Conservation (phyloP, 2,888 invertebrate species). For the Cantharis lateralis region DNA sequence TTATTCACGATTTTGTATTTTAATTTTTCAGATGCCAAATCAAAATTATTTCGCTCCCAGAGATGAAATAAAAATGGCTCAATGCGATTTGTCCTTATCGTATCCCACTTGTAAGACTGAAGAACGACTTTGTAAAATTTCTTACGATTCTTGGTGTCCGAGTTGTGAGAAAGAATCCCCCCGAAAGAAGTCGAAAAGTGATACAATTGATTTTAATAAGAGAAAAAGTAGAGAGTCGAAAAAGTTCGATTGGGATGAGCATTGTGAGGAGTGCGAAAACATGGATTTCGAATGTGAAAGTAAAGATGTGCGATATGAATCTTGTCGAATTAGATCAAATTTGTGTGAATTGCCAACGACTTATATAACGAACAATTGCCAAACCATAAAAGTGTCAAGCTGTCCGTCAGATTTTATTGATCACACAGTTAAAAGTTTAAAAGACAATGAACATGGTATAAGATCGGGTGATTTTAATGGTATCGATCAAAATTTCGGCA, state of each 20-base stretch:
- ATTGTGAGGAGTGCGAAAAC: constrained; percentile 47
- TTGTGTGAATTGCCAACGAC: constrained; percentile 53
- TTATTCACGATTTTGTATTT: background rate
- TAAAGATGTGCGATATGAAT: constrained; percentile 40
- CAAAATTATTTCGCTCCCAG: constrained; percentile 29
- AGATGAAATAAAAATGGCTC: constrained; percentile 42
- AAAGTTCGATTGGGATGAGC: constrained; percentile 45
- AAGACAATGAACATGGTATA: constrained; percentile 41
- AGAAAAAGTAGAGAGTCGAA: constrained; percentile 51
- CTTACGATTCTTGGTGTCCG: constrained; percentile 52
- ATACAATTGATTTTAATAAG: constrained; percentile 48
- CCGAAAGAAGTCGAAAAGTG: constrained; percentile 50
- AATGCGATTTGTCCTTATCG: constrained; percentile 44
- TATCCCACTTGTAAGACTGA: constrained; percentile 42
- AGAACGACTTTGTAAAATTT: constrained; percentile 48
- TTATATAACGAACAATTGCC: constrained; percentile 54
- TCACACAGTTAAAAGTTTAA: constrained; percentile 43
- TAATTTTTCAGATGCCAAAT: constrained; percentile 31
- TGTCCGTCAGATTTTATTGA: constrained; percentile 37
- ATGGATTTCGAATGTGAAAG: constrained; percentile 51
- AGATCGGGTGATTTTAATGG: constrained; percentile 30
- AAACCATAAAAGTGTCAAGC: constrained; percentile 36
- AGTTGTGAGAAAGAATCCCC: constrained; percentile 52
- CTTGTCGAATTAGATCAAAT: constrained; percentile 48
- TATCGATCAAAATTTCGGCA: constrained; percentile 29